Evolutionary conservation across 1,140 invertebrate species (phyloP), one percentile per base, ranked within the genome.

Genomic region (Magallana angulata): DNA sequence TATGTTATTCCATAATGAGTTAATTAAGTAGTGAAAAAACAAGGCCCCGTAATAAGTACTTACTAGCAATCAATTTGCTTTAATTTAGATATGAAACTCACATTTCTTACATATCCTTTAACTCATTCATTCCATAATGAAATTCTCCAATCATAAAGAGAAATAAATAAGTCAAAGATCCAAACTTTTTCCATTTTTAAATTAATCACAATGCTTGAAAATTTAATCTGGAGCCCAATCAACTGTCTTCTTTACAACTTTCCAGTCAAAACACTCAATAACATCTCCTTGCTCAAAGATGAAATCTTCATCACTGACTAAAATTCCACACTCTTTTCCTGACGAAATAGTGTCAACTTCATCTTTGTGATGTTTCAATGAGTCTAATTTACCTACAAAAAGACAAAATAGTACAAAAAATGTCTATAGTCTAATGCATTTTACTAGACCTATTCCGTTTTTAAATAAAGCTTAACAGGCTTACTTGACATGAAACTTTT

Each of bases 331-430:
- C 94, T 99, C 98, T 24, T 97, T 95, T 92, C 97, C 97, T 82
- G 96, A 96, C 92, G 98, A 98, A 48, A 99, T 97, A 0, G 96
- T 96, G 12, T 97, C 96, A 0, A 98, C 97, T 95, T 99, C 98
- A 89, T 97, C 96, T 94, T 99, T 99, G 8, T 98, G 93, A 94
- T 99, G 98, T 91, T 97, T 96, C 96, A 99, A 97, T 4, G 98
- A 98, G 48, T 95, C 93, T 58, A 98, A 91, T 91, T 95, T 95
- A 80, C 98, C 97, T 92, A 86, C 12, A 90, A 89, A 83, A 56
- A 86, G 80, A 90, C 9, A 8, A 85, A 88, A 76, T 1, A 59
- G 85, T 59, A 36, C n/a, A 30, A n/a, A 81, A 57, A 57, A 71
- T 36, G 80, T 60, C n/a, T 85, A 24, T 24, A 5, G 6, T 24